Percentiles rank a stretch among this genome's conserved stretches.
phyloP scores from a whole-genome alignment of 2,888 invertebrate species.

The Agrotis segetum region DNA sequence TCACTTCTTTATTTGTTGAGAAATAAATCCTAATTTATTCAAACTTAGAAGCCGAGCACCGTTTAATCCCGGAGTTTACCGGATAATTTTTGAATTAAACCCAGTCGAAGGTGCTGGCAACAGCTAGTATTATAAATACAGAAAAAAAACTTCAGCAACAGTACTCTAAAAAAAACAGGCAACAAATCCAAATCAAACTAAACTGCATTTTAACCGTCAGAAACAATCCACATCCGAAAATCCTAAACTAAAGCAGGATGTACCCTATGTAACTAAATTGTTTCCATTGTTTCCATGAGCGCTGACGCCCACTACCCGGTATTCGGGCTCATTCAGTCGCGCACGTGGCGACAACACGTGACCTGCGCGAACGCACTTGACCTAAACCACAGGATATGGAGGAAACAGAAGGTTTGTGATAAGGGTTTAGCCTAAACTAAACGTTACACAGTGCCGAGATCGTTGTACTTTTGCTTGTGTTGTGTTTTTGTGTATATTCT shows the following conservation, averaged over 20 bases:
- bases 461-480: no score
- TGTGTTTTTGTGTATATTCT: no score
- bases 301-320: constrained; percentile 46
- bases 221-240: constrained; percentile 52
- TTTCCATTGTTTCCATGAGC: constrained; percentile 52
- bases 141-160: no score
- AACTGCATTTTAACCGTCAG: constrained; percentile 24
- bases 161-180: neutral
- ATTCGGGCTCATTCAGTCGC: constrained; percentile 37
- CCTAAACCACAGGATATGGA: constrained; percentile 14
- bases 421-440: neutral
- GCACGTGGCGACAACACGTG: constrained; percentile 54
- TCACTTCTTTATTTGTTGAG: no score
- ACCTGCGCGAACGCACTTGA: constrained; percentile 60
- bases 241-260: constrained; percentile 45
- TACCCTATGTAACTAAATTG: constrained; percentile 43
- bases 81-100: no score
- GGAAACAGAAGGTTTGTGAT: constrained; percentile 42
- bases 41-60: no score
- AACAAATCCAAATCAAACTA: neutral
- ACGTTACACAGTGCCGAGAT: no score
- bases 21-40: no score
- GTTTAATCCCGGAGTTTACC: no score
- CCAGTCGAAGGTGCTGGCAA: no score
- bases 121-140: no score